phyloP scores from a whole-genome alignment of 2,888 invertebrate species.

The Spialia ferax region DNA sequence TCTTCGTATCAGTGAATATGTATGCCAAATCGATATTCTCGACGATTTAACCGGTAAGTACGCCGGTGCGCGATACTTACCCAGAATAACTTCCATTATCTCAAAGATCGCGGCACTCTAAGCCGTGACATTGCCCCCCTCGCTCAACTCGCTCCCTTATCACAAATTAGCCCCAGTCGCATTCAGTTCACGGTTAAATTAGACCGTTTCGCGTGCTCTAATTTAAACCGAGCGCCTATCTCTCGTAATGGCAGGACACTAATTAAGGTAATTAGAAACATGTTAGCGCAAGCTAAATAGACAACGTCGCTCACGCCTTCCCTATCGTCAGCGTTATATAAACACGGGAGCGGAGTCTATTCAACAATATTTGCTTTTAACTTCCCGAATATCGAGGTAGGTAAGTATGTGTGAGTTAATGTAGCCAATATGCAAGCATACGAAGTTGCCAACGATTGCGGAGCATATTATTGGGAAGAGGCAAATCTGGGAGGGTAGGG shows the following conservation, averaged over 20 bases:
- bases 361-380: constrained; percentile 42
- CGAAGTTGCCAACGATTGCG: constrained; percentile 65
- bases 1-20: constrained; percentile 7
- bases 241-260: constrained; percentile 73
- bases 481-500: constrained; percentile 62
- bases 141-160: constrained; percentile 76
- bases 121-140: constrained; percentile 72
- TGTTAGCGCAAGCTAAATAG: constrained; percentile 65
- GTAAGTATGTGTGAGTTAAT: constrained; percentile 47
- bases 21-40: constrained; percentile 25
- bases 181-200: constrained; percentile 77
- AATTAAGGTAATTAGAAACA: constrained; percentile 80
- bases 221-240: constrained; percentile 75
- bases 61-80: constrained; percentile 46
- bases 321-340: constrained; percentile 41
- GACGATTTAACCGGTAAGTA: constrained; percentile 35
- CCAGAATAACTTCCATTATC: constrained; percentile 69
- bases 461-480: constrained; percentile 55
- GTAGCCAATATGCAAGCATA: constrained; percentile 52
- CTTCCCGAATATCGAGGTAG: constrained; percentile 47
- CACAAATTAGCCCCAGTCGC: constrained; percentile 76
- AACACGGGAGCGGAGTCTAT: constrained; percentile 44
- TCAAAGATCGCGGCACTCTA: constrained; percentile 55
- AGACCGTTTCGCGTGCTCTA: constrained; percentile 73
- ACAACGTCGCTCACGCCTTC: constrained; percentile 52